Percentiles rank a stretch among this genome's conserved stretches.
Evolutionary conservation across 2,113 vertebrate species (phyloP).

Genomic region (Rhinogobius similis): DNA sequence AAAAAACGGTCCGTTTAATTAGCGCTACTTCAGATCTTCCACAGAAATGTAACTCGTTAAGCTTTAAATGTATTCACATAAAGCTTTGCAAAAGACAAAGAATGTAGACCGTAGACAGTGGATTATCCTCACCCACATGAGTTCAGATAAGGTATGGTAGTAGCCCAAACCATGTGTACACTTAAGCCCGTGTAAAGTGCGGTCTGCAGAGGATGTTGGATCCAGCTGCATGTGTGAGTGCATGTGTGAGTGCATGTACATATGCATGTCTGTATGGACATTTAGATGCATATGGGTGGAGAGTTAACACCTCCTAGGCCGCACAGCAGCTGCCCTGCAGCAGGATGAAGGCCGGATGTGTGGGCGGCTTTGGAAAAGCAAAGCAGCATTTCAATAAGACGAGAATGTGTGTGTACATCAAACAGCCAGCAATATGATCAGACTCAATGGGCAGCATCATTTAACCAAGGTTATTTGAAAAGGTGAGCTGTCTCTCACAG

Average conservation of each 20-base stretch:
- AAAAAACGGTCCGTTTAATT: no score
- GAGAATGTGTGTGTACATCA: conserved; percentile 21
- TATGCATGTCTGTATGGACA: not conserved
- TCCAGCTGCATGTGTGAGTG: no score
- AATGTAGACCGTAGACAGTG: conserved; percentile 9
- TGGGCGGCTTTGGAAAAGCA: conserved; percentile 58
- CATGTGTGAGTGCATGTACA: no score
- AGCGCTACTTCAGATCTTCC: not conserved
- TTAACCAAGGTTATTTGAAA: conserved; percentile 40
- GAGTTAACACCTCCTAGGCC: conserved; percentile 38
- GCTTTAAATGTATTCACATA: conserved; percentile 13
- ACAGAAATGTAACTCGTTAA: conserved; percentile 8
- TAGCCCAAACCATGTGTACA: no score
- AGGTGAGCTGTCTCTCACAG: conserved; percentile 2
- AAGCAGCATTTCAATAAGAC: conserved; percentile 51
- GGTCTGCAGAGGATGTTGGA: no score
- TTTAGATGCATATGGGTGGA: not conserved
- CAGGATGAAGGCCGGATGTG: conserved; percentile 57
- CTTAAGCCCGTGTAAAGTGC: no score
- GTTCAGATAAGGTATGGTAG: no score
- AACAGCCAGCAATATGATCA: conserved; percentile 28
- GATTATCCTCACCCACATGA: conserved; percentile 25
- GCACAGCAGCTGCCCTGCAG: conserved; percentile 53
- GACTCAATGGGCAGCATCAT: conserved; percentile 23
- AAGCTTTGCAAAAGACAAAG: not conserved